These are phyloP conservation scores for Drosophila niveifrons DNA, from an alignment of 2,888 invertebrate genomes.

Conservation along the genomic window DNA sequence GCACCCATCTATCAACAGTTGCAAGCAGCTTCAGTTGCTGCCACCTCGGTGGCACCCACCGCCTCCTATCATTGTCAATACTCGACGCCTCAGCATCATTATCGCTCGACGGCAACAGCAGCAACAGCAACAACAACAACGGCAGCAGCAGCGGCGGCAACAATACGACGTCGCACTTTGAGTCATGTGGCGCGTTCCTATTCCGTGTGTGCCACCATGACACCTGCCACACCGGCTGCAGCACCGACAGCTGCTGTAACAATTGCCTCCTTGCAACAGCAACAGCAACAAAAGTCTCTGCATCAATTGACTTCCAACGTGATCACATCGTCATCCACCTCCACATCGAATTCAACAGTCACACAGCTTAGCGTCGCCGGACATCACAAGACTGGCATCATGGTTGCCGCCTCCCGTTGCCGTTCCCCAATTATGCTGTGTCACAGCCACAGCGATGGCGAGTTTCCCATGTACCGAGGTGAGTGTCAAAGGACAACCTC, in stretches of 20 bases:
- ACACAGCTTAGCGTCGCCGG: conserved; percentile 64
- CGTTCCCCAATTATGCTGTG: conserved; percentile 93
- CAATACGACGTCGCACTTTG: conserved; percentile 79
- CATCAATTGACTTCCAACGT: conserved; percentile 16
- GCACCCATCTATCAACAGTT: conserved; percentile 58
- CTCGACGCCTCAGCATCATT: conserved; percentile 79
- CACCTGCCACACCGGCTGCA: conserved; percentile 36
- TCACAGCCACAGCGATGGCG: conserved; percentile 94
- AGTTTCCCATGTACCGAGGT: conserved; percentile 94
- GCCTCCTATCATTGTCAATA: conserved; percentile 70
- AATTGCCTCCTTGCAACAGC: conserved; percentile 34
- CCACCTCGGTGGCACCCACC: conserved; percentile 36
- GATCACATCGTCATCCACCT: conserved; percentile 32
- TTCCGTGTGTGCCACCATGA: conserved; percentile 74
- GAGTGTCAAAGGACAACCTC: conserved; percentile 71
- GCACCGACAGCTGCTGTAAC: conserved; percentile 2
- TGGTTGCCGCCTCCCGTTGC: conserved; percentile 87
- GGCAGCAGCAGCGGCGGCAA: conserved; percentile 71
- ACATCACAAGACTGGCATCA: conserved; percentile 72
- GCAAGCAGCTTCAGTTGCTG: conserved; percentile 26
- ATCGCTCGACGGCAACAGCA: conserved; percentile 47
- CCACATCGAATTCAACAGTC: conserved; percentile 17
- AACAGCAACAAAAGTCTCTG: conserved; percentile 23
- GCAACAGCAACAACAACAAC: conserved; percentile 42
- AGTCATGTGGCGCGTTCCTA: conserved; percentile 83